Base-by-base conservation (phyloP, 2,113 vertebrate genomes). In the Forbesichthys papilliferus region DNA sequence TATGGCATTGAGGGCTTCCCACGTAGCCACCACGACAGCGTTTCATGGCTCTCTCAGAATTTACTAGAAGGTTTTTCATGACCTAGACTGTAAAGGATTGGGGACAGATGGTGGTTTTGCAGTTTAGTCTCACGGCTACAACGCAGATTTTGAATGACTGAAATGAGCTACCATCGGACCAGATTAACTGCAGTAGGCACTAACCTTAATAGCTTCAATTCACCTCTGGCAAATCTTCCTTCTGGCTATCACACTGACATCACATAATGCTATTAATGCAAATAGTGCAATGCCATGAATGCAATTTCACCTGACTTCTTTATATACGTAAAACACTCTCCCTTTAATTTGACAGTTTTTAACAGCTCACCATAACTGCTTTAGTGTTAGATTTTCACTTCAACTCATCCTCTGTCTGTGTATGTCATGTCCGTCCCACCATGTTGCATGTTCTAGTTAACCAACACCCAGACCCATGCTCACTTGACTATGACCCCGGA, bases 401-500 rank as follows among this genome's bases (percentile, higher is more conserved):
- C 56, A 74, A 80, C 0, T 54, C 71, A 66, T 78, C 76, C 61
- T 86, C 63, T 80, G 80, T 83, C 75, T 64, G 51, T 79, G 48
- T 69, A 60, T 73, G 49, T 80, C 69, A 62, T 49, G 47, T 34
- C 49, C 12, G 65, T 73, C 66, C 66, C 59, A 2, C 58, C 57
- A 77, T 70, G 69, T 77, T 75, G 91, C 91, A 91, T 87, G 89
- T 90, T 92, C 71, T 83, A 89, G 86, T 83, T 73, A 91, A 86
- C 78, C 78, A 78, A 49, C 73, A 85, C 84, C 88, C 92, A 93
- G 93, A 93, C 89, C 87, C 92, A 87, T 95, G 93, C 90, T 92
- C 92, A 75, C 91, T 93, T 94, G 93, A 94, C 84, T 93, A 89
- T 94, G 93, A 94, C 80, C 83, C 88, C 83, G 94, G 93, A 91